Evolutionary conservation across 2,797 vertebrate genomes (phyloP).

Genomic region (Eutrigla gurnardus): DNA sequence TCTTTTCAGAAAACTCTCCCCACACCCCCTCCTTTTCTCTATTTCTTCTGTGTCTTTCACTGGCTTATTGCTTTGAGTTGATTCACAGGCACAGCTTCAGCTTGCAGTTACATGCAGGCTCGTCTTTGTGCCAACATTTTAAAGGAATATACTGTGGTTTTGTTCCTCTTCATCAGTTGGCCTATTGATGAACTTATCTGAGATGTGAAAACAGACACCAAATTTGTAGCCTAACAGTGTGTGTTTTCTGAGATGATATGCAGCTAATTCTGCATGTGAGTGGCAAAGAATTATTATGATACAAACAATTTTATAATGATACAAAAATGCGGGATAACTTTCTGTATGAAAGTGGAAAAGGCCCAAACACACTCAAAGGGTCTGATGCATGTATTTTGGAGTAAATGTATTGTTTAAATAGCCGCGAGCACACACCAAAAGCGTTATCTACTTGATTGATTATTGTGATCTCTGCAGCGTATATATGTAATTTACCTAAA

Average conservation of each 20-base stretch:
- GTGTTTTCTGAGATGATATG: not conserved
- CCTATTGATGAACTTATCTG: not conserved
- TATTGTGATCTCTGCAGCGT: too few species aligned
- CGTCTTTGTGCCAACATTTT: slow-evolving; percentile 21
- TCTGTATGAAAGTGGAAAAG: too few species aligned
- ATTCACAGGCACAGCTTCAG: slow-evolving; percentile 14
- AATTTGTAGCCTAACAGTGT: not conserved
- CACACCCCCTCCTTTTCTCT: not conserved
- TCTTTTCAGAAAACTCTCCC: slow-evolving; percentile 36
- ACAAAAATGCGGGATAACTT: too few species aligned
- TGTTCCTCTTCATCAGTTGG: not conserved
- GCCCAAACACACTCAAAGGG: too few species aligned
- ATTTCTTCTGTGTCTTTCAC: slow-evolving; percentile 24
- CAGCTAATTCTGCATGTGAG: not conserved
- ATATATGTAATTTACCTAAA: not conserved
- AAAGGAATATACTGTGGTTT: not conserved
- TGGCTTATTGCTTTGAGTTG: slow-evolving; percentile 41
- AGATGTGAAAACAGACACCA: not conserved
- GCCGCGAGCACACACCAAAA: too few species aligned
- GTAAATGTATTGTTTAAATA: too few species aligned
- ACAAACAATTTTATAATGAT: not conserved
- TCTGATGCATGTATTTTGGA: too few species aligned
- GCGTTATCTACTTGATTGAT: too few species aligned
- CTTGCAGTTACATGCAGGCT: slow-evolving; percentile 15
- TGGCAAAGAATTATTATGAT: too few species aligned